phyloP scores from a whole-genome alignment of 2,113 vertebrate genomes.

The Stigmatopora argus region DNA sequence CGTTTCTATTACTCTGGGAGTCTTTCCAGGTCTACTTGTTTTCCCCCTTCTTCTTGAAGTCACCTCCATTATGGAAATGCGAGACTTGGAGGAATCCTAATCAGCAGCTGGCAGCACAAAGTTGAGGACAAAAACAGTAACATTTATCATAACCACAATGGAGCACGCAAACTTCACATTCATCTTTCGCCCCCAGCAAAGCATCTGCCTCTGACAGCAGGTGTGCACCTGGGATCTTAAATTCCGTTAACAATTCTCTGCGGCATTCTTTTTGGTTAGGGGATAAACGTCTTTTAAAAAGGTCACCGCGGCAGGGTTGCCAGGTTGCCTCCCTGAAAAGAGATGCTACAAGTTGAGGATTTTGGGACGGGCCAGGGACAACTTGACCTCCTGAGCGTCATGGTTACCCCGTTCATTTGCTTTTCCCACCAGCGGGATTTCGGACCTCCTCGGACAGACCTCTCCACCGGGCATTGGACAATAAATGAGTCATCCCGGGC shows the following conservation, averaged over 20 bases:
- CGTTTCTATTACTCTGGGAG: not conserved
- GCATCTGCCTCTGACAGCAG: conserved; percentile 60
- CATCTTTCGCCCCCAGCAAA: conserved; percentile 45
- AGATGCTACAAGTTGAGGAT: not conserved
- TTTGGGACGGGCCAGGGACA: not conserved
- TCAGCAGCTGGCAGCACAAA: conserved; percentile 28
- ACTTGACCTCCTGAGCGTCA: conserved; percentile 28
- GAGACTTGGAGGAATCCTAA: conserved; percentile 22
- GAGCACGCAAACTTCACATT: conserved; percentile 36
- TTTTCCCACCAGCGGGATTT: conserved; percentile 63
- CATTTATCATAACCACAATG: conserved; percentile 49
- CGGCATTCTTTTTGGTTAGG: conserved; percentile 33
- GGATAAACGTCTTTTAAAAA: conserved; percentile 55
- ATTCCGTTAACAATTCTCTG: conserved; percentile 34
- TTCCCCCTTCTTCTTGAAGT: not conserved
- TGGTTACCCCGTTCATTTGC: conserved; percentile 61
- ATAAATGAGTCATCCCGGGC: conserved; percentile 49
- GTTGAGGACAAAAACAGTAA: conserved; percentile 44
- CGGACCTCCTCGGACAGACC: conserved; percentile 20
- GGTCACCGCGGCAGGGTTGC: conserved; percentile 40
- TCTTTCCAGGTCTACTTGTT: not conserved
- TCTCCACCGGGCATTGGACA: conserved; percentile 40
- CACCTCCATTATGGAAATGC: conserved; percentile 23
- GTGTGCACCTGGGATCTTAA: conserved; percentile 53
- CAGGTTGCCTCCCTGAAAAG: conserved; percentile 37